Percentiles rank a stretch among this genome's conserved stretches.
Evolutionary conservation across 2,888 invertebrate genomes (phyloP).

Genomic region (Ennomos erosarius): DNA sequence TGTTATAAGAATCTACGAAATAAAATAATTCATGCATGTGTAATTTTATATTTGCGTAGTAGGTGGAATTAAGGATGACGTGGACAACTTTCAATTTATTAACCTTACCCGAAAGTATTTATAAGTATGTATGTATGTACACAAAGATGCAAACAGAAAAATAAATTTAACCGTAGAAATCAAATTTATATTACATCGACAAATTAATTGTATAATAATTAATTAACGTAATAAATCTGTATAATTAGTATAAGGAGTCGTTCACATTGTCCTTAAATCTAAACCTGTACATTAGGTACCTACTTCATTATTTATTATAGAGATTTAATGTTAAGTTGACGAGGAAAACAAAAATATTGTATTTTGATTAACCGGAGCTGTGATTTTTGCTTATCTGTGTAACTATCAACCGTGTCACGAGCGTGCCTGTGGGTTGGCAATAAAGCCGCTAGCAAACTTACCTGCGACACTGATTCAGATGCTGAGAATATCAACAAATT

Average conservation of each 20-base stretch:
- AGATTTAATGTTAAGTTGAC: constrained; percentile 74
- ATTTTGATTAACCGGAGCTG: constrained; percentile 84
- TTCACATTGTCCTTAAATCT: constrained; percentile 70
- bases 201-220: too few relatives aligned
- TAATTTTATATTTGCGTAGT: constrained; percentile 73
- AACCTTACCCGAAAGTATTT: too few relatives aligned
- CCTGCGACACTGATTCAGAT: constrained; percentile 3
- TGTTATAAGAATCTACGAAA: constrained; percentile 51
- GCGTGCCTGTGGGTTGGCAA: constrained; percentile 27
- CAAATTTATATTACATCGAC: too few relatives aligned
- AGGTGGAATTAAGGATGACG: constrained; percentile 48
- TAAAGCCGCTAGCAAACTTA: background rate
- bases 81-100: constrained; percentile 16
- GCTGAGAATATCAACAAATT: constrained; percentile 7
- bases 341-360: constrained; percentile 78
- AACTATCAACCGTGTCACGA: constrained; percentile 57
- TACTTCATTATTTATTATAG: constrained; percentile 81
- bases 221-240: too few relatives aligned
- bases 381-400: constrained; percentile 82
- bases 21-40: constrained; percentile 67
- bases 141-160: too few relatives aligned
- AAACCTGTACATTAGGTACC: constrained; percentile 70
- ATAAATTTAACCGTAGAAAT: too few relatives aligned
- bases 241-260: constrained; percentile 33
- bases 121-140: too few relatives aligned